phyloP scores from a whole-genome alignment of 2,888 invertebrate species.

The Rotaria sp. region DNA sequence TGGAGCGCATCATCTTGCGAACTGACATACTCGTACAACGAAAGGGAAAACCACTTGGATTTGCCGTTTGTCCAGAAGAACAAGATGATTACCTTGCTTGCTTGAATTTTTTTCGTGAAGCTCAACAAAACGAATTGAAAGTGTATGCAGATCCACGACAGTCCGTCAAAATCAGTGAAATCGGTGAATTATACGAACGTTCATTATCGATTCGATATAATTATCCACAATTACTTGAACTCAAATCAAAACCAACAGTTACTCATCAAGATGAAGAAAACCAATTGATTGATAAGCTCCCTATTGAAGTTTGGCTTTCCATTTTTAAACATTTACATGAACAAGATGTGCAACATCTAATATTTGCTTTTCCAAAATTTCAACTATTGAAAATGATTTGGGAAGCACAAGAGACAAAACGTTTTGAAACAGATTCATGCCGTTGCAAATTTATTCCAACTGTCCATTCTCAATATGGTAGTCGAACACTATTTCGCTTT shows the following conservation, averaged over 20 bases:
- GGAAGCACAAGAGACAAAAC: background rate
- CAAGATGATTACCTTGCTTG: background rate
- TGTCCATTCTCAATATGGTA: background rate
- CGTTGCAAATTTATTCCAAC: background rate
- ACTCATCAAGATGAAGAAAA: too few relatives aligned
- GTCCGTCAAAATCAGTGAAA: too few relatives aligned
- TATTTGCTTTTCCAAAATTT: background rate
- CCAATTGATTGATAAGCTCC: background rate
- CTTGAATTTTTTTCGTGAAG: background rate
- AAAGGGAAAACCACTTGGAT: background rate
- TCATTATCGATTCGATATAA: too few relatives aligned
- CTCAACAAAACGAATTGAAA: background rate
- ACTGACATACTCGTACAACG: background rate
- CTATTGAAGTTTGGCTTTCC: background rate
- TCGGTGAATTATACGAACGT: too few relatives aligned
- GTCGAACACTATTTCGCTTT: background rate
- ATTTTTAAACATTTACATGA: background rate
- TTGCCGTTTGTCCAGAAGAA: background rate
- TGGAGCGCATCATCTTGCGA: background rate
- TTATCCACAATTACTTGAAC: too few relatives aligned
- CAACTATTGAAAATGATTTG: background rate
- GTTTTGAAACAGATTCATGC: background rate
- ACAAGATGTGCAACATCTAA: background rate
- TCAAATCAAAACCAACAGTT: too few relatives aligned
- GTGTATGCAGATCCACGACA: too few relatives aligned